Evolutionary conservation across 2,888 invertebrate genomes (phyloP).

Genomic region (Helicoverpa assulta): DNA sequence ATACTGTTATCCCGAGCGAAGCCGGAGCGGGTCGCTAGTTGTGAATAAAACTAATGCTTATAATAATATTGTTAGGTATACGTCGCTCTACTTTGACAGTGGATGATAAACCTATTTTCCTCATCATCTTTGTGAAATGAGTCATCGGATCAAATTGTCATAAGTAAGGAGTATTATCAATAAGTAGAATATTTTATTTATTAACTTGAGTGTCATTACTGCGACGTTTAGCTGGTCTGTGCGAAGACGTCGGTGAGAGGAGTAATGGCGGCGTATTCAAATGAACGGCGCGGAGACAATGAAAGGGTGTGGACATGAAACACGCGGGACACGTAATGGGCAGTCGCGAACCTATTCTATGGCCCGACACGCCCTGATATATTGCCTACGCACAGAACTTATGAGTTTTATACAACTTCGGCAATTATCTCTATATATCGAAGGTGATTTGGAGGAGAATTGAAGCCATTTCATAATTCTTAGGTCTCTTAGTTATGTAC

Average conservation of each 20-base stretch:
- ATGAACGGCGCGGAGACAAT: slow-evolving; percentile 30
- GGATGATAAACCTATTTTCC: too few relatives aligned
- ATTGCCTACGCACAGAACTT: slow-evolving; percentile 2
- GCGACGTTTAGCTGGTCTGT: neutral
- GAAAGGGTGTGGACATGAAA: slow-evolving; percentile 20
- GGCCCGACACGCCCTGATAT: slow-evolving; percentile 8
- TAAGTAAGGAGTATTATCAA: neutral
- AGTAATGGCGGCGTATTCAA: slow-evolving; percentile 28
- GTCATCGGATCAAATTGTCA: neutral
- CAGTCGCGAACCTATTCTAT: slow-evolving; percentile 5
- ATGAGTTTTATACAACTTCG: slow-evolving; percentile 4
- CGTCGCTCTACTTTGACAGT: too few relatives aligned
- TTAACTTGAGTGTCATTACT: neutral
- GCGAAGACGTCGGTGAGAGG: slow-evolving; percentile 1
- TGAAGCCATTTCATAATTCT: neutral
- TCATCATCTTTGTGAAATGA: too few relatives aligned
- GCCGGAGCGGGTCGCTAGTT: too few relatives aligned
- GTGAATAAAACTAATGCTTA: neutral
- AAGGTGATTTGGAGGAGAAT: neutral
- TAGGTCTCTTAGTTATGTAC: neutral
- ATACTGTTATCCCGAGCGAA: too few relatives aligned
- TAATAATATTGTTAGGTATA: too few relatives aligned
- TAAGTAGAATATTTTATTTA: neutral
- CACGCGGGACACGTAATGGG: slow-evolving; percentile 34
- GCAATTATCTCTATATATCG: neutral